Evolutionary conservation across 2,797 vertebrate species (phyloP).

Genomic region (Pterois miles): DNA sequence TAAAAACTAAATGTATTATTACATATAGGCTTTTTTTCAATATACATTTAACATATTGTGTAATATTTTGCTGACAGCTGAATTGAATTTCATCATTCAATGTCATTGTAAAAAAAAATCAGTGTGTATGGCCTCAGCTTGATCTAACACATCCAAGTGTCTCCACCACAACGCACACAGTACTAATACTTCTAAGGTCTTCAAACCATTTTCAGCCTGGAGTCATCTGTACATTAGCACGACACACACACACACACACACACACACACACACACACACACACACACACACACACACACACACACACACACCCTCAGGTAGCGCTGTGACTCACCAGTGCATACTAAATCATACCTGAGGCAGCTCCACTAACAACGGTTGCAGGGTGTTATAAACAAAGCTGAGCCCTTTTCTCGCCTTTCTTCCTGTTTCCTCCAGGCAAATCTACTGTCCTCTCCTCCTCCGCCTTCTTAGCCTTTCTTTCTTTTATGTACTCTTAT

Average conservation of each 20-base stretch:
- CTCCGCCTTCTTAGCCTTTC: slow-evolving; percentile 10
- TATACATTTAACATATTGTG: not conserved
- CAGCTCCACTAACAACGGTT: slow-evolving; percentile 54
- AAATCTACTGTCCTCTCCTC: slow-evolving; percentile 18
- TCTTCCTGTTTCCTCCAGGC: slow-evolving; percentile 45
- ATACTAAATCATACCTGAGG: slow-evolving; percentile 60
- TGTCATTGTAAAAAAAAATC: not conserved
- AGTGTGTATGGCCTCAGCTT: not conserved
- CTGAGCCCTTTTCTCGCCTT: slow-evolving; percentile 62
- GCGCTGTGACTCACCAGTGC: slow-evolving; percentile 39
- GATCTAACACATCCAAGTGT: not conserved
- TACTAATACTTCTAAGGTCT: not conserved
- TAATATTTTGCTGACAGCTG: not conserved
- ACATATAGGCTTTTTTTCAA: no score
- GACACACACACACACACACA: slow-evolving; percentile 14
- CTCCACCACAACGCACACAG: not conserved
- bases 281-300: slow-evolving; percentile 9
- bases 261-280: slow-evolving; percentile 6
- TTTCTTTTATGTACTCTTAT: not conserved
- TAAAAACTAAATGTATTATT: not conserved
- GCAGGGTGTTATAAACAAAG: slow-evolving; percentile 74
- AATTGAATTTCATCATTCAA: not conserved
- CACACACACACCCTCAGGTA: slow-evolving; percentile 17
- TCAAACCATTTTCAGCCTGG: not conserved
- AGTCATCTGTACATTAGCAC: not conserved